A percentile compares a stretch with the other conserved stretches of the same genome.
These are phyloP conservation scores for Grantiella picta DNA, from an alignment of 2,113 vertebrate genomes.

Conservation along the genomic window DNA sequence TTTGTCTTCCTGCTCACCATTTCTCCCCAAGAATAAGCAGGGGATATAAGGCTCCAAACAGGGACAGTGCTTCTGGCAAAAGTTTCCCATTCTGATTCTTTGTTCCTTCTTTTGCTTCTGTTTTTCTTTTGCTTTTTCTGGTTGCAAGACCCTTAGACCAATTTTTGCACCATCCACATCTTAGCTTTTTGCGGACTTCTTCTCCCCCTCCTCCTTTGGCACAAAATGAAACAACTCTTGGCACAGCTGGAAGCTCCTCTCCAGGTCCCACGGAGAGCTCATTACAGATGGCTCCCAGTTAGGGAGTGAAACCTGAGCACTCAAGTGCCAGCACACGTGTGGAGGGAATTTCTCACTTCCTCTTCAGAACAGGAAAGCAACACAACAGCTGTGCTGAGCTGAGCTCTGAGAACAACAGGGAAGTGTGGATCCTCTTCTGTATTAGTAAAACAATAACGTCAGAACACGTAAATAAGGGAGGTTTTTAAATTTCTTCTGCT, in stretches of 20 bases:
- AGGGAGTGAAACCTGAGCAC: slow-evolving; percentile 2
- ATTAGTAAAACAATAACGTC: not conserved
- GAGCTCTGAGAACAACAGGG: not conserved
- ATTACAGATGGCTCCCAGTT: not conserved
- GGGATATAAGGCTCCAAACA: slow-evolving; percentile 43
- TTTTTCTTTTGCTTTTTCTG: not conserved
- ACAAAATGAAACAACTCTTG: not conserved
- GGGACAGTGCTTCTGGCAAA: slow-evolving; percentile 42
- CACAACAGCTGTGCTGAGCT: not conserved
- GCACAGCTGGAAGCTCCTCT: not conserved
- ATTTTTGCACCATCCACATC: not conserved
- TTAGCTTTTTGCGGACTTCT: not conserved
- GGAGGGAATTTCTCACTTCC: slow-evolving; percentile 49
- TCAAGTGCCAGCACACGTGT: not conserved
- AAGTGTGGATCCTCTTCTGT: not conserved
- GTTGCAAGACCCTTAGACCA: not conserved
- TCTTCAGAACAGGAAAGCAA: slow-evolving; percentile 33
- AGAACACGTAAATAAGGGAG: not conserved
- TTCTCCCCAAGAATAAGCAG: slow-evolving; percentile 20
- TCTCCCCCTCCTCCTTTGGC: not conserved
- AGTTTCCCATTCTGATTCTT: slow-evolving; percentile 67
- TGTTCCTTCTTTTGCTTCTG: not conserved
- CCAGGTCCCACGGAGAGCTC: not conserved
- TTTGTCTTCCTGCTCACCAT: not conserved
- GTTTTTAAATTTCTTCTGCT: not conserved